Evolutionary conservation across 92 coral and sea anemone genomes (phyloP), one percentile per base, ranked within the genome.

Genomic region (Diadumene lineata): DNA sequence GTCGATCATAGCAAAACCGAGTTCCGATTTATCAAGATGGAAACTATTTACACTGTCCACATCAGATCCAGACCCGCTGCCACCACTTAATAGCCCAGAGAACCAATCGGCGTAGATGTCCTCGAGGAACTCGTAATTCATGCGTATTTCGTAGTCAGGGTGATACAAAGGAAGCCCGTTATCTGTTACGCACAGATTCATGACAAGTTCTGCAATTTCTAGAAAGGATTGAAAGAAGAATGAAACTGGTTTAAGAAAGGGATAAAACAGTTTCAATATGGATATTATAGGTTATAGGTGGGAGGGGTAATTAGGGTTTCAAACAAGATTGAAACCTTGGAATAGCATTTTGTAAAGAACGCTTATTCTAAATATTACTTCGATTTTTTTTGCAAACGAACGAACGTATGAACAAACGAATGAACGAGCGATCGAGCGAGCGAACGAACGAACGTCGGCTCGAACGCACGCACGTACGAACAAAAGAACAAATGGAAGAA

Each of bases 91-190:
- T 3, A 22, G 78, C 21, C 57, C 57, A 2, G 64, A 55, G 38
- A 68, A 62, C 98, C 98, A 94, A 38, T 91, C 92, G 8, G 73
- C 68, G 58, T 94, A 94, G 11, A 94, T 66, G 67, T 94, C 98
- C 67, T 94, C 98, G 74, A 94, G 81, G 76, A 90, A 91, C 73
- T 94, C 98, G 64, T 88, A 94, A 56, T 88, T 79, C 53, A 94
- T 51, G 0, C 56, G 56, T 26, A 91, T 86, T 66, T 79, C 56
- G 70, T 91, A 91, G 48, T 78, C 76, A 63, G 73, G 86, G 38
- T 87, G 80, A 69, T 94, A 91, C 13, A 76, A 25, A 13, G 83
- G 80, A 31, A 26, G 74, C 33, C 79, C 85, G 34, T 87, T 94
- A 58, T 88, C 97, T 58, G 85, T 87, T 26, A 89, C 85, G 51